These are phyloP conservation scores for Falco novaeseelandiae DNA, from an alignment of 2,797 vertebrate genomes.

Conservation along the genomic window DNA sequence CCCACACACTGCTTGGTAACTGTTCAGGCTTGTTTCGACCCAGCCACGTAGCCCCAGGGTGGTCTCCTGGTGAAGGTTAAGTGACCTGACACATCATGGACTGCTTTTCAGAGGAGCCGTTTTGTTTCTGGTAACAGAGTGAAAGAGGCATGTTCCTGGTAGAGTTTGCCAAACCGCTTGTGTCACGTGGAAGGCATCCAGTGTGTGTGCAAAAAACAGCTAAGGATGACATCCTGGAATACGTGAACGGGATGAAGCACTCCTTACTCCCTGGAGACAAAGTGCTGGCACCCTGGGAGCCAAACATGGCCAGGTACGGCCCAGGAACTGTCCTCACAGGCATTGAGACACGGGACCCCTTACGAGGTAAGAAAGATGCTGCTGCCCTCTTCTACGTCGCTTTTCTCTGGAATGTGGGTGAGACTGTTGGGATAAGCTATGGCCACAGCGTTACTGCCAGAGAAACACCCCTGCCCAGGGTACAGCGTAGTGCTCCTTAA, in stretches of 20 bases:
- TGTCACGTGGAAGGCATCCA: neutral
- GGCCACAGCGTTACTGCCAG: neutral
- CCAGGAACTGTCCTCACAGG: slow-evolving; percentile 82
- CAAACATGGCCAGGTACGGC: slow-evolving; percentile 74
- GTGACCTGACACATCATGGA: neutral
- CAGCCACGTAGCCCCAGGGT: neutral
- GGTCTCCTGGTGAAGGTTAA: neutral
- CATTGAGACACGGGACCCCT: slow-evolving; percentile 71
- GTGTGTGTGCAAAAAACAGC: slow-evolving; percentile 62
- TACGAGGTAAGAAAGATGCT: slow-evolving; percentile 71
- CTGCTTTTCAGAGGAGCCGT: neutral
- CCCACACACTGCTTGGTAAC: neutral
- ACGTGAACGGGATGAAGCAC: slow-evolving; percentile 48
- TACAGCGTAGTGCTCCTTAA: neutral
- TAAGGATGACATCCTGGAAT: slow-evolving; percentile 79
- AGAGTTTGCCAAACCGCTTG: slow-evolving; percentile 76
- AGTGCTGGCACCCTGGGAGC: slow-evolving; percentile 86
- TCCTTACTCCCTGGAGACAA: slow-evolving; percentile 81
- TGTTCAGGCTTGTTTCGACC: neutral
- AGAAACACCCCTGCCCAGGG: neutral
- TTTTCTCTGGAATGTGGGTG: neutral
- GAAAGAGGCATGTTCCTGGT: slow-evolving; percentile 78
- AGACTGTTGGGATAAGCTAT: neutral
- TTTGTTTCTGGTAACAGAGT: slow-evolving; percentile 64
- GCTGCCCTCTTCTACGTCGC: neutral